phyloP scores from a whole-genome alignment of 2,888 invertebrate species.

The Dolichomitus sp. region DNA sequence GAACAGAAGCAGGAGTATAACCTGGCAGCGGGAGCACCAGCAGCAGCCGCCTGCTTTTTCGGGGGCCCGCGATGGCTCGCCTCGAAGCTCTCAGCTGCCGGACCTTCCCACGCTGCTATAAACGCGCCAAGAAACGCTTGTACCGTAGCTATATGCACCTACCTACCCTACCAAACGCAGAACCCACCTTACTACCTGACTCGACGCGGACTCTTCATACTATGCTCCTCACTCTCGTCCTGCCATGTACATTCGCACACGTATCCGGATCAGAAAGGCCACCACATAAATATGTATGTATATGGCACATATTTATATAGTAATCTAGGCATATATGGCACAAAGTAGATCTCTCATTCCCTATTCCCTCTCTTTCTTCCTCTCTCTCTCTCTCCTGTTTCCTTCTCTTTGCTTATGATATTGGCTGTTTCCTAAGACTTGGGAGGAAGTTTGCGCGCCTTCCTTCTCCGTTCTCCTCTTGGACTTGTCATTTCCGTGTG shows the following conservation, averaged over 20 bases:
- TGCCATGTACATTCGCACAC: constrained; percentile 25
- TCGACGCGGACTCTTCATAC: constrained; percentile 60
- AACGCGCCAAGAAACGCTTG: constrained; percentile 36
- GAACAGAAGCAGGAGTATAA: constrained; percentile 55
- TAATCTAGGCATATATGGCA: constrained; percentile 22
- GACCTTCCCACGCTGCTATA: constrained; percentile 84
- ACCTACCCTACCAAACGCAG: constrained; percentile 70
- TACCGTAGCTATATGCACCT: constrained; percentile 62
- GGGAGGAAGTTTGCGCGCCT: constrained; percentile 52
- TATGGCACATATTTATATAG: constrained; percentile 33
- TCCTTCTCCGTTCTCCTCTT: constrained; percentile 9
- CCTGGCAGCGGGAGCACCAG: constrained; percentile 71
- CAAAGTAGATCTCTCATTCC: not conserved
- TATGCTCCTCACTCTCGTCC: constrained; percentile 59
- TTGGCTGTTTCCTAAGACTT: not conserved
- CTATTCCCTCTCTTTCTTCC: constrained; percentile 4
- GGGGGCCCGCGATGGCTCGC: constrained; percentile 72
- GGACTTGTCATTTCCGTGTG: constrained; percentile 53
- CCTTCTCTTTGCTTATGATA: not conserved
- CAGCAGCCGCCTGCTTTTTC: constrained; percentile 76
- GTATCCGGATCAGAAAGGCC: constrained; percentile 42
- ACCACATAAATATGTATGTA: not conserved
- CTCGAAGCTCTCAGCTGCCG: constrained; percentile 81
- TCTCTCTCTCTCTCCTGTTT: constrained; percentile 3
- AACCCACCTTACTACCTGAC: constrained; percentile 80